Evolutionary conservation across 2,888 invertebrate species (phyloP).

Genomic region (Argyresthia goedartella): DNA sequence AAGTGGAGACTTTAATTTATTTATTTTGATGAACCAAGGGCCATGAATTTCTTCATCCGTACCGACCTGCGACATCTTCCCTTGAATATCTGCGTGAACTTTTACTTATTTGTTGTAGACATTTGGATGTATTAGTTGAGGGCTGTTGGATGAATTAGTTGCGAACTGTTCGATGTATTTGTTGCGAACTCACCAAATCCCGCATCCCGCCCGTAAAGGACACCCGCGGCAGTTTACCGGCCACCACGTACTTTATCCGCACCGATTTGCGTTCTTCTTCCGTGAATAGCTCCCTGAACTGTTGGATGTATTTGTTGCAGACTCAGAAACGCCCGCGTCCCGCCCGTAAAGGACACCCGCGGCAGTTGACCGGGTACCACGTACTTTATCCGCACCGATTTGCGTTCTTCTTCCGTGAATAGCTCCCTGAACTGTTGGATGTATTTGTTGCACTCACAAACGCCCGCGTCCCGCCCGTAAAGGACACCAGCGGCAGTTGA

Average conservation of each 20-base stretch:
- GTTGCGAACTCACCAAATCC: conserved; percentile 27
- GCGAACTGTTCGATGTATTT: conserved; percentile 85
- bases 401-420: background rate
- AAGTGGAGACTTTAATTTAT: no score
- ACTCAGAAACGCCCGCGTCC: background rate
- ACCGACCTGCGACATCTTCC: no score
- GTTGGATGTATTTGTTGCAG: no score
- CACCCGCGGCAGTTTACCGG: conserved; percentile 81
- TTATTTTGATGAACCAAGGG: no score
- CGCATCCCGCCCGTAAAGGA: conserved; percentile 76
- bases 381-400: conserved; percentile 18
- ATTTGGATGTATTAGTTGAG: no score
- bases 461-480: background rate
- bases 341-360: background rate
- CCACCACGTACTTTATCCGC: conserved; percentile 87
- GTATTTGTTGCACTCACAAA: background rate
- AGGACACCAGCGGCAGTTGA: background rate
- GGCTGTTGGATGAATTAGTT: no score
- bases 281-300: conserved; percentile 94
- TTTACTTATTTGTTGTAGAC: no score
- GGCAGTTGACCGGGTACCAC: no score
- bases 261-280: conserved; percentile 94
- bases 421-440: background rate
- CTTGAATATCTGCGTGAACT: no score
- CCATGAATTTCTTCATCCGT: no score